A percentile compares a stretch with the other conserved stretches of the same genome.
phyloP scores from a whole-genome alignment of 2,888 invertebrate species.

The Calephelis perditalis region DNA sequence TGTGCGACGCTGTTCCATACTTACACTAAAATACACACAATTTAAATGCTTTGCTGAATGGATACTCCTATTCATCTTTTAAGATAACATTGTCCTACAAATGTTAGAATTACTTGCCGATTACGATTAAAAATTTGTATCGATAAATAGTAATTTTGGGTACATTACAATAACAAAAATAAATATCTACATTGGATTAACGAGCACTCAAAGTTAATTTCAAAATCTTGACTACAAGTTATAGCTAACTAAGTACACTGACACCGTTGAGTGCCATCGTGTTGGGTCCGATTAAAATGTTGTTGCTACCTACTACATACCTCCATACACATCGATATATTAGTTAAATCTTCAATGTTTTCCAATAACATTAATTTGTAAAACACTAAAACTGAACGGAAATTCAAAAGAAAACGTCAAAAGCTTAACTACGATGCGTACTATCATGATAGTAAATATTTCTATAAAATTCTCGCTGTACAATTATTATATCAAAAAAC shows the following conservation, averaged over 20 bases:
- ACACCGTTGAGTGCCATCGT: constrained; percentile 43
- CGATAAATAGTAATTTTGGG: constrained; percentile 68
- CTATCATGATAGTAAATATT: constrained; percentile 33
- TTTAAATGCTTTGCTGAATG: constrained; percentile 61
- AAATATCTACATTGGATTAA: constrained; percentile 76
- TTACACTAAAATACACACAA: constrained; percentile 55
- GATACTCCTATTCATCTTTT: constrained; percentile 21
- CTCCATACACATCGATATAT: constrained; percentile 10
- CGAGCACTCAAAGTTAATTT: constrained; percentile 67
- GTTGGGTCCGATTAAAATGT: constrained; percentile 6
- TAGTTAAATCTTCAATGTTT: constrained; percentile 11
- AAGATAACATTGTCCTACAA: constrained; percentile 27
- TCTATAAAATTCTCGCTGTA: constrained; percentile 42
- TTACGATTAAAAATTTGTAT: constrained; percentile 48
- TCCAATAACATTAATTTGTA: constrained; percentile 27
- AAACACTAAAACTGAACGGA: constrained; percentile 53
- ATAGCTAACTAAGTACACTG: constrained; percentile 72
- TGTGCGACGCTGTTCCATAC: constrained; percentile 38
- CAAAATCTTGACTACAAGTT: constrained; percentile 63
- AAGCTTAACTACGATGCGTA: constrained; percentile 47
- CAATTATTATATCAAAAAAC: constrained; percentile 39
- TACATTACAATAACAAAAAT: constrained; percentile 76
- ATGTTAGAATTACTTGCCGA: constrained; percentile 37
- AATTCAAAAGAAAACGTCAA: constrained; percentile 53
- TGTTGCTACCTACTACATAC: constrained; percentile 22